A percentile compares a stretch with the other conserved stretches of the same genome.
Conservation (phyloP, 2,888 invertebrate genomes). For the Ypsolopha sequella region DNA sequence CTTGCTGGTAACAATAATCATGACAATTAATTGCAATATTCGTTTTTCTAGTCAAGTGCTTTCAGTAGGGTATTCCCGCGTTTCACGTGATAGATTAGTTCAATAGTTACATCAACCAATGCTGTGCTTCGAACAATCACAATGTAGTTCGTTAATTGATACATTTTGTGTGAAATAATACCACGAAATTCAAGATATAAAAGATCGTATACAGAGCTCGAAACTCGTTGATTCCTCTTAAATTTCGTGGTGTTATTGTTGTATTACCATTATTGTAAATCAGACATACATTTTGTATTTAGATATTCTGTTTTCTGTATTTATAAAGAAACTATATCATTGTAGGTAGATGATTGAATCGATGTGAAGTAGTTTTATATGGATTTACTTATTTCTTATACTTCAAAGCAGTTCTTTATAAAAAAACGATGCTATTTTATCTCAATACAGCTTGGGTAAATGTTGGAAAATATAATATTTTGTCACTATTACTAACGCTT, state of each 20-base stretch:
- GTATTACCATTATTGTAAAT: slow-evolving; percentile 1
- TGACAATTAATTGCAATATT: not conserved
- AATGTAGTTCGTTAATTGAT: slow-evolving; percentile 28
- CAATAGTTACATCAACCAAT: slow-evolving; percentile 23
- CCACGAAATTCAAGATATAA: too few relatives aligned
- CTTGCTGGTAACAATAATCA: not conserved
- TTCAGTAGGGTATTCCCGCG: slow-evolving; percentile 20
- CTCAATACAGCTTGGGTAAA: slow-evolving; percentile 48
- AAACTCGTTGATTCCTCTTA: too few relatives aligned
- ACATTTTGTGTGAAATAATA: slow-evolving; percentile 18
- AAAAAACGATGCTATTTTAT: slow-evolving; percentile 31
- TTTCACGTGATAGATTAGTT: slow-evolving; percentile 45
- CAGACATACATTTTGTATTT: slow-evolving; percentile 3
- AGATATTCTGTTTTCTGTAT: too few relatives aligned
- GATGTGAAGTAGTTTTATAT: slow-evolving; percentile 56
- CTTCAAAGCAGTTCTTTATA: slow-evolving; percentile 17
- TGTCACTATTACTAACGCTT: slow-evolving; percentile 56
- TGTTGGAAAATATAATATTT: slow-evolving; percentile 37
- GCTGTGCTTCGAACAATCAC: slow-evolving; percentile 43
- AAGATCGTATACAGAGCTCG: too few relatives aligned
- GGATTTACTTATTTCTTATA: slow-evolving; percentile 23
- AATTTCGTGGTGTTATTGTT: slow-evolving; percentile 12
- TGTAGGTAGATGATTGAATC: slow-evolving; percentile 42
- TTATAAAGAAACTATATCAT: slow-evolving; percentile 22
- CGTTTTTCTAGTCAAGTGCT: slow-evolving; percentile 38